Percentiles rank a stretch among this genome's conserved stretches.
Conservation (phyloP, 2,797 vertebrate genomes). For the Sibirionetta formosa region DNA sequence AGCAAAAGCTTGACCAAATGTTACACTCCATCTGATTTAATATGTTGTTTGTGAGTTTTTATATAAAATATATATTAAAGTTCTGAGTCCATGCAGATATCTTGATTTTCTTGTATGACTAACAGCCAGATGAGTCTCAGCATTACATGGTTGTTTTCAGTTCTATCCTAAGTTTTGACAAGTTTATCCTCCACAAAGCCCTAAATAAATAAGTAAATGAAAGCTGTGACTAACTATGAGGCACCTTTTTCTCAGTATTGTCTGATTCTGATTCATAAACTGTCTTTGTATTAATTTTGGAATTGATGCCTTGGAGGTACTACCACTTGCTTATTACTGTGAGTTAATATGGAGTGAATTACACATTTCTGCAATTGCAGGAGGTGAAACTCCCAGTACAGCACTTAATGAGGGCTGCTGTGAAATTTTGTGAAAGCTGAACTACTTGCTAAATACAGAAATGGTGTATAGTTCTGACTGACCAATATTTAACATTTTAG, state of each 20-base stretch:
- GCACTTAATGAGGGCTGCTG: not conserved
- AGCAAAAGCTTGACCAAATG: not conserved
- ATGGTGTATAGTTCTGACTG: not conserved
- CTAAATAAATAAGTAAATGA: not conserved
- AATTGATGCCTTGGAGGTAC: not conserved
- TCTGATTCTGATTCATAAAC: not conserved
- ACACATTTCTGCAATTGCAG: not conserved
- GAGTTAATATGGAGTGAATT: not conserved
- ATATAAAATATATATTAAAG: not conserved
- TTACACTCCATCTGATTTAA: not conserved
- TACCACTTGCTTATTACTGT: not conserved
- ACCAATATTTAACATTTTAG: not conserved
- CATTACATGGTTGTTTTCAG: constrained; percentile 24
- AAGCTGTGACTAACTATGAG: not conserved
- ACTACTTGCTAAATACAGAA: not conserved
- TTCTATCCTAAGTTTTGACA: not conserved
- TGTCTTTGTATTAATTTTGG: not conserved
- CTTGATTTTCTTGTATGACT: constrained; percentile 37
- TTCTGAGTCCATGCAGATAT: not conserved
- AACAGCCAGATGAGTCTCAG: constrained; percentile 47
- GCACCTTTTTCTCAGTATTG: not conserved
- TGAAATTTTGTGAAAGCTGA: not conserved
- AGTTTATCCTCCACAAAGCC: not conserved
- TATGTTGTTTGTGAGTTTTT: not conserved
- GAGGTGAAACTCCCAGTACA: not conserved